Evolutionary conservation across 2,113 vertebrate species (phyloP), one percentile per base, ranked within the genome.

Genomic region (Edolisoma coerulescens): DNA sequence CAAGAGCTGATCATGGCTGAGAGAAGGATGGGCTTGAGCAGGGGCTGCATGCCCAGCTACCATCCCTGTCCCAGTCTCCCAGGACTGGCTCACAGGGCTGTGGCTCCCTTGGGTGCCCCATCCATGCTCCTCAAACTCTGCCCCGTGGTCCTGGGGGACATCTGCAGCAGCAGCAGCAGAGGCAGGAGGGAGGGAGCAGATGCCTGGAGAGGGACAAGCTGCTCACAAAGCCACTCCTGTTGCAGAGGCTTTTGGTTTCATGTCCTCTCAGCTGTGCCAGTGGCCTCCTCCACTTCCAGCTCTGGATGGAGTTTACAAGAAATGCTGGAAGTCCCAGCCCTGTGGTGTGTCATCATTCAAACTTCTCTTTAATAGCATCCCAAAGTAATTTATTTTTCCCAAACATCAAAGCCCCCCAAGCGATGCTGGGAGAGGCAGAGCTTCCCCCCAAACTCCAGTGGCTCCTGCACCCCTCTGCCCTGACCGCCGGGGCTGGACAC

Each of bases 201-300:
- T 22, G 67, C 64, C 47, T 59, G 60, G 22, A 74, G 73, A 91
- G 64, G 60, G 37, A 92, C 50, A 42, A 39, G 68, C 76, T 77
- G 45, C 60, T 80, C 54, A 35, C 1, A 14, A 59, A 84, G 68
- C 91, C 9, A 3, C 80, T 88, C 84, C 87, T 92, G 61, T 75
- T 87, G 74, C 78, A 71, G 28, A 75, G 30, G 3, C 61, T 90
- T 42, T 49, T 3, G 1, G 69, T 77, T 94, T 60, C 4, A 1
- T 39, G 75, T 76, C 79, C 78, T 85, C 70, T 59, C 14, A n/a
- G 42, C 95, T 50, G 27, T 63, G 83, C 84, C 95, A 83, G 71
- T 83, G 89, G 83, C 71, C 44, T 81, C 85, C 92, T 86, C 67
- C 82, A 59, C 63, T 90, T 94, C 71, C 90, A 94, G 92, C 50